Conservation (phyloP, 2,113 vertebrate species). For the Struthio camelus region DNA sequence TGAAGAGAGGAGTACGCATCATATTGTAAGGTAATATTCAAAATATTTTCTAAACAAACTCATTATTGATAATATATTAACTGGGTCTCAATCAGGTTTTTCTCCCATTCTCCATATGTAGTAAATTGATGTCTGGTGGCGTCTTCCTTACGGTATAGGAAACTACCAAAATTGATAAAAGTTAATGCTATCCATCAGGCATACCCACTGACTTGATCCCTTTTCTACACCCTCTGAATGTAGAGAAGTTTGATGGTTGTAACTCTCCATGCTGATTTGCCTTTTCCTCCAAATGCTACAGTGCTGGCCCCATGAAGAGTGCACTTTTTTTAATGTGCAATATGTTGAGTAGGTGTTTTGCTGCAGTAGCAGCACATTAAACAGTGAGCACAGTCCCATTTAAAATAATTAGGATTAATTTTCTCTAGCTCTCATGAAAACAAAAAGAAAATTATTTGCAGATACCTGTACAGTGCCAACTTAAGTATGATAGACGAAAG, state of each 20-base stretch:
- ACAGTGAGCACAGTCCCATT: constrained; percentile 17
- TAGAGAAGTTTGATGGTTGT: neutral
- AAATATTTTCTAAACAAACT: neutral
- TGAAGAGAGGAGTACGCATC: neutral
- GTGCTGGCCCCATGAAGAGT: neutral
- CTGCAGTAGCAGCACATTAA: constrained; percentile 36
- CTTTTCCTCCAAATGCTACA: neutral
- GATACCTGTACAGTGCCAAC: neutral
- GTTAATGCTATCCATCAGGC: neutral
- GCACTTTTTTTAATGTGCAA: neutral
- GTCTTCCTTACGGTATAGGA: neutral
- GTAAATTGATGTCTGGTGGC: neutral
- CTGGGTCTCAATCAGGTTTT: neutral
- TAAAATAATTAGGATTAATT: constrained; percentile 55
- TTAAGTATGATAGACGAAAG: constrained; percentile 3
- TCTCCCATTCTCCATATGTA: neutral
- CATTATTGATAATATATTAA: neutral
- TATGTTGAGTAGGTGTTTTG: constrained; percentile 50
- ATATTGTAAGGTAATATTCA: neutral
- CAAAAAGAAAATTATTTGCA: constrained; percentile 16
- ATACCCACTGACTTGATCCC: neutral
- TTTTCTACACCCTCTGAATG: neutral
- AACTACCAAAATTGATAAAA: neutral
- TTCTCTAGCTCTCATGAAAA: constrained; percentile 35
- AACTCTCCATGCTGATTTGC: neutral